Evolutionary conservation across 2,113 vertebrate genomes (phyloP).

Genomic region (Trematomus loennbergii): DNA sequence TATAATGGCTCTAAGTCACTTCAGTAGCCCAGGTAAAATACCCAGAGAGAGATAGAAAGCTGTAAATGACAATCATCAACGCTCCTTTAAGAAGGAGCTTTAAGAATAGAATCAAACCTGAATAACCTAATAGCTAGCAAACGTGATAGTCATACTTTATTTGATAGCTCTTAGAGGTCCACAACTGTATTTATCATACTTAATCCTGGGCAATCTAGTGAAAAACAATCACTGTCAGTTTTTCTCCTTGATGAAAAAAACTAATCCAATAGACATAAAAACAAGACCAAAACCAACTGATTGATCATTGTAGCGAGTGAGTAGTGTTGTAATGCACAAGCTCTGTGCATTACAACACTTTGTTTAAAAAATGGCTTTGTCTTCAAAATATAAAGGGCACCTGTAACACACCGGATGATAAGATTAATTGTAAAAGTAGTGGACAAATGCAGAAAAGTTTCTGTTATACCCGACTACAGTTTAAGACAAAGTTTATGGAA

Average conservation of each 20-base stretch:
- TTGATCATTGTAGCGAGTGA: neutral
- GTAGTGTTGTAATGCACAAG: neutral
- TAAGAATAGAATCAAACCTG: constrained; percentile 90
- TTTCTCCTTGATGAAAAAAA: constrained; percentile 10
- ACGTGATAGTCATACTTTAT: constrained; percentile 76
- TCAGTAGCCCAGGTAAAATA: constrained; percentile 70
- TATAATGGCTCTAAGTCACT: constrained; percentile 81
- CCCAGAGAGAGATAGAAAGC: constrained; percentile 82
- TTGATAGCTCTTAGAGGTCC: constrained; percentile 41
- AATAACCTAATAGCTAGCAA: constrained; percentile 85
- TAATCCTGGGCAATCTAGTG: constrained; percentile 35
- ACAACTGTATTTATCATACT: constrained; percentile 51
- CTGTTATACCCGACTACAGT: neutral
- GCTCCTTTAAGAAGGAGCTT: constrained; percentile 67
- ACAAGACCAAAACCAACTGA: constrained; percentile 15
- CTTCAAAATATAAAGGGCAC: neutral
- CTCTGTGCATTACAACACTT: neutral
- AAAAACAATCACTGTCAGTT: constrained; percentile 18
- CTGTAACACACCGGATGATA: neutral
- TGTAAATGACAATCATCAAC: constrained; percentile 93
- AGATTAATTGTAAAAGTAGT: neutral
- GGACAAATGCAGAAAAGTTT: neutral
- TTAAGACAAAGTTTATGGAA: neutral
- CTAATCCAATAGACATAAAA: neutral
- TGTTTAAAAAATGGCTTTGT: neutral